A percentile compares a stretch with the other conserved stretches of the same genome.
Conservation (phyloP, 1,140 invertebrate genomes). For the Chironomus tepperi region DNA sequence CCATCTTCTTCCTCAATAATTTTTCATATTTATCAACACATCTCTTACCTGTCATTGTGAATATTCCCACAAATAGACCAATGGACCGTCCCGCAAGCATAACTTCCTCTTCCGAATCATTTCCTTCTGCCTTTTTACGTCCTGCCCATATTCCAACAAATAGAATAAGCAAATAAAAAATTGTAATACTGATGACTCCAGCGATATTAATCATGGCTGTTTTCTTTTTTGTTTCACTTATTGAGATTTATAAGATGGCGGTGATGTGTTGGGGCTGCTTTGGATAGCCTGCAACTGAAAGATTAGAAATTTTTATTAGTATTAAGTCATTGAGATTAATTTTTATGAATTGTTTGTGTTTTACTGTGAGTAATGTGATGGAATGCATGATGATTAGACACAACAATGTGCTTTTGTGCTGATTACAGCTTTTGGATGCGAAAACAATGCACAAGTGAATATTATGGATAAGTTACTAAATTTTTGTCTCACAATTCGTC, state of each 20-base stretch:
- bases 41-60: constrained; percentile 89
- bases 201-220: constrained; percentile 73
- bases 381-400: too few species aligned
- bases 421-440: too few species aligned
- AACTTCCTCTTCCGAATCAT: constrained; percentile 88
- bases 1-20: too few species aligned
- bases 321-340: too few species aligned
- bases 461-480: too few species aligned
- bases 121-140: constrained; percentile 75
- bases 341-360: too few species aligned
- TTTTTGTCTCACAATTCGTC: too few species aligned
- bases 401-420: too few species aligned
- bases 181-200: constrained; percentile 82
- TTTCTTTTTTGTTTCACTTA: neutral
- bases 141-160: constrained; percentile 92
- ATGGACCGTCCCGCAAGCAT: constrained; percentile 95
- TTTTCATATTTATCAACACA: too few species aligned
- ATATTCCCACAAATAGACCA: constrained; percentile 91
- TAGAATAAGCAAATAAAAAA: constrained; percentile 91
- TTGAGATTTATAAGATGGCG: constrained; percentile 1
- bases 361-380: too few species aligned
- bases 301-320: neutral
- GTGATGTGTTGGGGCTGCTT: neutral
- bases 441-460: too few species aligned
- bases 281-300: neutral